Base-by-base conservation (phyloP, 1,140 invertebrate species). In the Sogatella furcifera region DNA sequence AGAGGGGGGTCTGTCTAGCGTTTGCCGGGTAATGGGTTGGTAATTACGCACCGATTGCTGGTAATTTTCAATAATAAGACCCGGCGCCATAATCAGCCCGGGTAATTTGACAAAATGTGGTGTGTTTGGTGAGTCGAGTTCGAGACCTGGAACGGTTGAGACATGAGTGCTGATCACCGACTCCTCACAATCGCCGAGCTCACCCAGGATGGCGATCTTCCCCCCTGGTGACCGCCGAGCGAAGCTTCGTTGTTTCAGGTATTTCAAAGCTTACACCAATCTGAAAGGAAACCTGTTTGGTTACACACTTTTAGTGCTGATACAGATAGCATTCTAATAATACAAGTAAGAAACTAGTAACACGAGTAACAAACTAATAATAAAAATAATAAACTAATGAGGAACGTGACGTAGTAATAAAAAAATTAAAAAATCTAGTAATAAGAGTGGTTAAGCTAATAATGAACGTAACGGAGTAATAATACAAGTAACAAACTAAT, bases 41-140 rank as follows among this genome's bases (percentile, higher is more conserved):
- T 49, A 49, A 49, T 49, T 49, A 49, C 46, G 46, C 46, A 11
- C 46, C 46, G 21, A 49, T 49, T 49, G 46, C 46, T 49, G 46
- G 46, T 49, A 49, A 49, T 49, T 49, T 49, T 49, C 46, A 49
- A 49, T 49, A 49, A 49, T 49, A 8, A 49, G 46, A 49, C 15
- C 46, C 46, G 34, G 34, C 46, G 46, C 46, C 46, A 49, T 49
- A 49, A 49, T 49, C 15, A 49, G 15, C 1, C 46, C 15, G 3
- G 46, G 46, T 49, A 49, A 49, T 49, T 49, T 22, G 15, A 49
- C 46, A 17, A 49, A 49, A 49, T 49, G 15, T 49, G 46, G 46
- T 49, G 46, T 49, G 21, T n/a, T 22, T 11, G 46, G 6, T 19
- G 15, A 22, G 46, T 22, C 14, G 46, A 49, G 46, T 49, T 22